These are phyloP conservation scores for Forbesichthys papilliferus DNA, from an alignment of 2,113 vertebrate genomes.

Conservation along the genomic window DNA sequence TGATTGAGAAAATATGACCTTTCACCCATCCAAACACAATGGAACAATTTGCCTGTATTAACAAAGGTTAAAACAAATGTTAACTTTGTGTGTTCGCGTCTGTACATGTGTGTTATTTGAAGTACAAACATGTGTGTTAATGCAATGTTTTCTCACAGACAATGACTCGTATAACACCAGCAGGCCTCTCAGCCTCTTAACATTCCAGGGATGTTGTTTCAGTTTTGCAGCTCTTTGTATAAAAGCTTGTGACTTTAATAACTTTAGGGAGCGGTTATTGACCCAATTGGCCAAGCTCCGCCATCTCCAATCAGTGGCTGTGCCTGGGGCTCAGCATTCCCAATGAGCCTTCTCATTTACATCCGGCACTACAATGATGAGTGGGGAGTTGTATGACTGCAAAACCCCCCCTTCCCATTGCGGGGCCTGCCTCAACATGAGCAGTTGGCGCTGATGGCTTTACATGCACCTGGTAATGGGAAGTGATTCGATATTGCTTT, in stretches of 20 bases:
- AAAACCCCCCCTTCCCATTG: neutral
- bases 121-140: slow-evolving; percentile 25
- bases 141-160: slow-evolving; percentile 35
- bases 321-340: slow-evolving; percentile 58
- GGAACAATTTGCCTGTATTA: slow-evolving; percentile 23
- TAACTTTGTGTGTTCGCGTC: neutral
- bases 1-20: slow-evolving; percentile 39
- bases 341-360: slow-evolving; percentile 63
- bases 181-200: slow-evolving; percentile 62
- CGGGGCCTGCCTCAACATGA: slow-evolving; percentile 2
- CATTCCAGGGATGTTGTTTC: slow-evolving; percentile 64
- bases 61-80: no score
- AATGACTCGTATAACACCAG: slow-evolving; percentile 59
- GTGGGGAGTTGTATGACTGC: slow-evolving; percentile 37
- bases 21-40: slow-evolving; percentile 27
- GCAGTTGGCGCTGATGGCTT: slow-evolving; percentile 24
- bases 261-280: slow-evolving; percentile 68
- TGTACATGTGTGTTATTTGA: slow-evolving; percentile 1
- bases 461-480: slow-evolving; percentile 8
- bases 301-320: slow-evolving; percentile 70
- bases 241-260: slow-evolving; percentile 77
- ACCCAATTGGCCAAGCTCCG: slow-evolving; percentile 71
- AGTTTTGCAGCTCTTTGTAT: slow-evolving; percentile 69
- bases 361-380: slow-evolving; percentile 36
- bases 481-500: no score